A percentile compares a stretch with the other conserved stretches of the same genome.
These are phyloP conservation scores for Drusus annulatus DNA, from an alignment of 1,140 invertebrate species.

Conservation along the genomic window DNA sequence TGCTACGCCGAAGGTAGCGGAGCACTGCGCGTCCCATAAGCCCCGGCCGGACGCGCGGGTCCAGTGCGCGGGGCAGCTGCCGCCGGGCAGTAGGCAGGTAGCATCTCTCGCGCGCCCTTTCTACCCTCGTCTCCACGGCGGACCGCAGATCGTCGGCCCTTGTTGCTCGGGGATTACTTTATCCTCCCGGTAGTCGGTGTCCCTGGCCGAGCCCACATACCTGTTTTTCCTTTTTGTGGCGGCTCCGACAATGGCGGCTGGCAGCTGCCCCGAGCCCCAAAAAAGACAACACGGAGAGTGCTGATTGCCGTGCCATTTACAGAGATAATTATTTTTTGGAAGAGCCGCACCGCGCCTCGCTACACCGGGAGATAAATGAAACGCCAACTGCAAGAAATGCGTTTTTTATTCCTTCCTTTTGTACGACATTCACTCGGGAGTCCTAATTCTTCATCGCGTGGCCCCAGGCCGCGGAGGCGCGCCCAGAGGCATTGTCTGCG, in stretches of 20 bases:
- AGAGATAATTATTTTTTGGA: slow-evolving; percentile 55
- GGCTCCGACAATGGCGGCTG: slow-evolving; percentile 49
- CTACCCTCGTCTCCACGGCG: not conserved
- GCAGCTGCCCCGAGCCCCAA: slow-evolving; percentile 46
- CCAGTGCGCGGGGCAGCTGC: not conserved
- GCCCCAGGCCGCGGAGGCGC: slow-evolving; percentile 3
- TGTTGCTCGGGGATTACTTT: not conserved
- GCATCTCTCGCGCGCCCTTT: not conserved
- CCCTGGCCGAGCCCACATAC: slow-evolving; percentile 2
- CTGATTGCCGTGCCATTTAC: slow-evolving; percentile 55
- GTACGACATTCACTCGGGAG: slow-evolving; percentile 8
- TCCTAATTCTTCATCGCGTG: slow-evolving; percentile 33
- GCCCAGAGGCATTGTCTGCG: not conserved
- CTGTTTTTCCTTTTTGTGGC: slow-evolving; percentile 44
- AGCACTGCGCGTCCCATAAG: not conserved
- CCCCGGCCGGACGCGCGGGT: not conserved
- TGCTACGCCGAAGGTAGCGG: slow-evolving; percentile 25
- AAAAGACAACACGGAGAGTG: slow-evolving; percentile 48
- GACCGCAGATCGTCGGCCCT: not conserved
- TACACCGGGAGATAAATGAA: slow-evolving; percentile 25
- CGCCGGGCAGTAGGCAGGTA: not conserved
- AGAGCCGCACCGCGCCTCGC: slow-evolving; percentile 40
- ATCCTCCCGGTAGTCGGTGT: not conserved
- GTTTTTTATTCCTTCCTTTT: slow-evolving; percentile 33
- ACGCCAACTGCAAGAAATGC: slow-evolving; percentile 40